Base-by-base conservation (phyloP, 1,140 invertebrate genomes). In the Drosophila santomea region DNA sequence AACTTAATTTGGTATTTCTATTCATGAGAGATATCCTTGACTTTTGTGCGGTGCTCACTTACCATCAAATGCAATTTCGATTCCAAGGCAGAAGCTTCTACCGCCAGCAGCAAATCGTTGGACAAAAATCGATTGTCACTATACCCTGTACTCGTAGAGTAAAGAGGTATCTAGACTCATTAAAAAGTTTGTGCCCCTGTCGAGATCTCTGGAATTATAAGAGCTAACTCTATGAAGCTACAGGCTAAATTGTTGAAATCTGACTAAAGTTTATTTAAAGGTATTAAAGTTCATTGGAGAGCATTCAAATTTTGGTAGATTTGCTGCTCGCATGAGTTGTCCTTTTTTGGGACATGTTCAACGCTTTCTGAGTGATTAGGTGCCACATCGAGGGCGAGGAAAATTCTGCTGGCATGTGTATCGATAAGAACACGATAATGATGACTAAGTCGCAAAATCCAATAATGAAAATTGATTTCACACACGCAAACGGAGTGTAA, bases 391-490 rank as follows among this genome's bases (percentile, higher is more conserved):
- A 63, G 51, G 23, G 23, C 50, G 44, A 32, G 32, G 23, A 41
- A 39, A 58, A 41, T 36, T 20, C 44, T 35, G 50, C 55, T 44
- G 68, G 41, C 61, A 75, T 57, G 43, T 47, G 60, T 69, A 48
- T 58, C 62, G 84, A 89, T 89, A 88, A 88, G 80, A 80, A 88
- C 76, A 69, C 39, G 76, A 89, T 89, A 89, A 83, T 88, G 84
- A 90, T 68, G 76, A 84, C 84, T 88, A 90, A 90, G 80, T 80
- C 77, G 80, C 77, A 69, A 66, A 88, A 88, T 84, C 80, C 84
- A 89, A 88, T 89, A 88, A 88, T 88, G 76, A 89, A 89, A 88
- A 88, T 88, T 88, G 89, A 89, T 88, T 89, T 89, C 73, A 59
- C 64, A 67, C 66, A 8, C 25, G 14, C 11, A 11, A 6, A 8